Conservation (phyloP, 2,888 invertebrate genomes). For the Tinea pellionella region DNA sequence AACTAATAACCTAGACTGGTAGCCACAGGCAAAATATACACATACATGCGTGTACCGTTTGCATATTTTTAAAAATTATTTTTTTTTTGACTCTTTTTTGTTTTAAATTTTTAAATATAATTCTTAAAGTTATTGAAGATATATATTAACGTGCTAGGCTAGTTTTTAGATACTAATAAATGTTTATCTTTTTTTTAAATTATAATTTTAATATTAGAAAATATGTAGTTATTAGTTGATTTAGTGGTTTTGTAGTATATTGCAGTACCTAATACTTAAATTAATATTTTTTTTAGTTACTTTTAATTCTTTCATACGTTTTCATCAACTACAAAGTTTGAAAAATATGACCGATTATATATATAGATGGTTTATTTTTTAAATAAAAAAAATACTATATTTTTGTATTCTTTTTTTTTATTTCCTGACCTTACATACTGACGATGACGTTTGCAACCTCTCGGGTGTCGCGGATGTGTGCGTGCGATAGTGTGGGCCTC, state of each 20-base stretch:
- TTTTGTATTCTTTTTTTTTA: conserved; percentile 21
- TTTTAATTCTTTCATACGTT: too few species aligned
- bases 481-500: conserved; percentile 25
- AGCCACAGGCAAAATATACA: conserved; percentile 6
- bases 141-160: too few species aligned
- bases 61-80: background rate
- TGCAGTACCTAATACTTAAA: too few species aligned
- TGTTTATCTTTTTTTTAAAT: too few species aligned
- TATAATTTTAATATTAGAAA: too few species aligned
- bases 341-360: too few species aligned
- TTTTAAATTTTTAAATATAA: background rate
- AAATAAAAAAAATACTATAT: background rate
- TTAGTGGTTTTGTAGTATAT: too few species aligned
- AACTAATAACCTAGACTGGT: conserved; percentile 51
- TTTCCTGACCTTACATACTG: conserved; percentile 44
- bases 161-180: too few species aligned
- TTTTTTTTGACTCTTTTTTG: background rate
- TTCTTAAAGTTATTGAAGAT: too few species aligned
- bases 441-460: conserved; percentile 39
- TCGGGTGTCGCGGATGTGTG: conserved; percentile 28
- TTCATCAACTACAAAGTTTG: too few species aligned
- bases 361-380: background rate
- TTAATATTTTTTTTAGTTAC: too few species aligned
- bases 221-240: too few species aligned
- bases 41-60: conserved; percentile 8